Evolutionary conservation across 2,797 vertebrate genomes (phyloP).

Genomic region (Salarias fasciatus): DNA sequence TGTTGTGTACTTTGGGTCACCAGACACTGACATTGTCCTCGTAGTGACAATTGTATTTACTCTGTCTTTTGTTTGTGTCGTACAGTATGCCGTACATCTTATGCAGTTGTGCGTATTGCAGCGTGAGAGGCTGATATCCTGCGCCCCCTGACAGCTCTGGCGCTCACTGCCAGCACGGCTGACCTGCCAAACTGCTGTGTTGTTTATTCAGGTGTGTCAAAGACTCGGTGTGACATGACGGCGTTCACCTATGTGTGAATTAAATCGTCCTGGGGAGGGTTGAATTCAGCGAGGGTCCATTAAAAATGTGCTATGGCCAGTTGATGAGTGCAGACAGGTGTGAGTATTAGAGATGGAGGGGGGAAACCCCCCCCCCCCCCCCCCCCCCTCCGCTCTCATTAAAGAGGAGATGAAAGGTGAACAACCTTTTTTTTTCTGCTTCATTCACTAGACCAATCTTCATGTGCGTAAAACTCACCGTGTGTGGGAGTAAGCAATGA

Average conservation of each 20-base stretch:
- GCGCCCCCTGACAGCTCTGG: conserved; percentile 18
- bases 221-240: conserved; percentile 67
- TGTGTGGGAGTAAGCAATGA: conserved; percentile 68
- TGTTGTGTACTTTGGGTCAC: conserved; percentile 72
- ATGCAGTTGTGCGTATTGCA: conserved; percentile 26
- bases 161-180: conserved; percentile 31
- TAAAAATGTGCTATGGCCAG: conserved; percentile 34
- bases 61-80: conserved; percentile 32
- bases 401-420: conserved; percentile 65
- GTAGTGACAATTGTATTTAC: conserved; percentile 54
- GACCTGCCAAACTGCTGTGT: conserved; percentile 30
- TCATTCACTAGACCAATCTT: conserved; percentile 65
- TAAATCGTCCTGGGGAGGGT: conserved; percentile 54
- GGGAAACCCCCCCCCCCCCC: no score
- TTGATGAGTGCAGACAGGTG: conserved; percentile 49
- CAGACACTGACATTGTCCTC: conserved; percentile 67
- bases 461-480: conserved; percentile 66
- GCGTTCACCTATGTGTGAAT: conserved; percentile 68
- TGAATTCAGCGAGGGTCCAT: conserved; percentile 36
- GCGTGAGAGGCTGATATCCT: conserved; percentile 12
- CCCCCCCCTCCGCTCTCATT: conserved; percentile 32
- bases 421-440: conserved; percentile 60
- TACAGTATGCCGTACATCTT: conserved; percentile 17
- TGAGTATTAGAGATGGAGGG: conserved; percentile 23
- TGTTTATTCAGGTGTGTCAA: conserved; percentile 72